A percentile compares a stretch with the other conserved stretches of the same genome.
These are phyloP conservation scores for Heliconius melpomene DNA, from an alignment of 1,140 invertebrate genomes.

Conservation along the genomic window DNA sequence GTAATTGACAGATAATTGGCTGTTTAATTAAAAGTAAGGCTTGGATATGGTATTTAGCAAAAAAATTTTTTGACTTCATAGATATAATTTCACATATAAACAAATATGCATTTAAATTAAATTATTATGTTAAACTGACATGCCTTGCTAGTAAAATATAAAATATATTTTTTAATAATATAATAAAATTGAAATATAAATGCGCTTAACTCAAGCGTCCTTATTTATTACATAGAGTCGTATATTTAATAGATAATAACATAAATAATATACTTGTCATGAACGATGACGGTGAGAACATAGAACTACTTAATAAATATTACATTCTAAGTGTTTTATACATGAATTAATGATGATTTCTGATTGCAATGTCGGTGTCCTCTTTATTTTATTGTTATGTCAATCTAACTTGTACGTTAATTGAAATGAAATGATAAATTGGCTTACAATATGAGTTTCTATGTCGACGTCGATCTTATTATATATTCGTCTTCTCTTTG, in stretches of 20 bases:
- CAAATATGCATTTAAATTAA: no score
- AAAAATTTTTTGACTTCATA: background rate
- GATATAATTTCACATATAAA: no score
- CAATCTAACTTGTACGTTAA: conserved; percentile 15
- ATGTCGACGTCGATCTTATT: conserved; percentile 90
- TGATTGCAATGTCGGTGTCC: background rate
- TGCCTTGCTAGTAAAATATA: no score
- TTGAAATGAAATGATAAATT: conserved; percentile 42
- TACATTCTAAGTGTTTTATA: background rate
- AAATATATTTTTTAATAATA: no score
- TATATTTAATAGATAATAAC: no score
- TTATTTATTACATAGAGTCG: no score
- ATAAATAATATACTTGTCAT: background rate
- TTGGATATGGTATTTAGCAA: background rate
- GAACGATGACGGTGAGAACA: background rate
- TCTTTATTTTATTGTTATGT: conserved; percentile 5
- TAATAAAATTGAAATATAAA: no score
- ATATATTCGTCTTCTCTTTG: conserved; percentile 84
- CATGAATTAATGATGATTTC: background rate
- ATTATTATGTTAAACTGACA: no score
- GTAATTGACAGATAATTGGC: conserved; percentile 41
- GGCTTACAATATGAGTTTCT: conserved; percentile 91
- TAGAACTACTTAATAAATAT: background rate
- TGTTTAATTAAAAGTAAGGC: background rate
- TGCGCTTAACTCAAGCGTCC: no score